A percentile compares a stretch with the other conserved stretches of the same genome.
These are phyloP conservation scores for Macropodus opercularis DNA, from an alignment of 2,797 vertebrate genomes.

Conservation along the genomic window DNA sequence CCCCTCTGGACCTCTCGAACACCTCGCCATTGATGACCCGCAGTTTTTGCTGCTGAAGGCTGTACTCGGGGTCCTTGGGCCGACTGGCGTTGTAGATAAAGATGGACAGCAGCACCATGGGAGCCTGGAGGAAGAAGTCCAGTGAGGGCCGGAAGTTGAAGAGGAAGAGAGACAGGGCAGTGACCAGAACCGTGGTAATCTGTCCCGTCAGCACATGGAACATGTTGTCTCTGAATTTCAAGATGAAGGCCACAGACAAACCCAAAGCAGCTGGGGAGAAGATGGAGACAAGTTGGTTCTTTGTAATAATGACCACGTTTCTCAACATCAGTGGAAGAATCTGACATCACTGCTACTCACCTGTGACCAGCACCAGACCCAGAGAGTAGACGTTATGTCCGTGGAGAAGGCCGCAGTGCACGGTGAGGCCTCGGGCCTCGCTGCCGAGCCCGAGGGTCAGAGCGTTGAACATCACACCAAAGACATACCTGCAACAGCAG, in stretches of 20 bases:
- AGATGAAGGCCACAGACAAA: conserved; percentile 95
- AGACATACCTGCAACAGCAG: conserved; percentile 80
- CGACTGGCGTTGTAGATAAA: conserved; percentile 93
- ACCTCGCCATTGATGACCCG: conserved; percentile 86
- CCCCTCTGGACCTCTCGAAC: conserved; percentile 92
- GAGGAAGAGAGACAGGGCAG: conserved; percentile 88
- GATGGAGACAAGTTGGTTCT: background rate
- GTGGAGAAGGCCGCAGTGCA: conserved; percentile 91
- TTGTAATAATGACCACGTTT: too few species aligned
- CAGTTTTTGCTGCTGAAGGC: conserved; percentile 84
- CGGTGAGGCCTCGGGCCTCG: conserved; percentile 84
- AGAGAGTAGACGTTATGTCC: conserved; percentile 94
- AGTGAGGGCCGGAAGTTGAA: conserved; percentile 93
- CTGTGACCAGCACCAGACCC: conserved; percentile 89
- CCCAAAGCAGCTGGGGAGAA: conserved; percentile 84
- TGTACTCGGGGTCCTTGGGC: conserved; percentile 78
- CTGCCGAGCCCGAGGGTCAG: conserved; percentile 85
- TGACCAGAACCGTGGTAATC: conserved; percentile 93
- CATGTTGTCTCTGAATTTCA: conserved; percentile 99
- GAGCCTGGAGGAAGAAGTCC: conserved; percentile 95
- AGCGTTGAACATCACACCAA: conserved; percentile 91
- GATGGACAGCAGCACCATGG: conserved; percentile 92
- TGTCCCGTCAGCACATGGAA: conserved; percentile 97
- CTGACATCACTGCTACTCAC: conserved; percentile 50
- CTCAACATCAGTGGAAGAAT: too few species aligned